phyloP scores from a whole-genome alignment of 2,797 vertebrate species.

The Taenioides sp. region DNA sequence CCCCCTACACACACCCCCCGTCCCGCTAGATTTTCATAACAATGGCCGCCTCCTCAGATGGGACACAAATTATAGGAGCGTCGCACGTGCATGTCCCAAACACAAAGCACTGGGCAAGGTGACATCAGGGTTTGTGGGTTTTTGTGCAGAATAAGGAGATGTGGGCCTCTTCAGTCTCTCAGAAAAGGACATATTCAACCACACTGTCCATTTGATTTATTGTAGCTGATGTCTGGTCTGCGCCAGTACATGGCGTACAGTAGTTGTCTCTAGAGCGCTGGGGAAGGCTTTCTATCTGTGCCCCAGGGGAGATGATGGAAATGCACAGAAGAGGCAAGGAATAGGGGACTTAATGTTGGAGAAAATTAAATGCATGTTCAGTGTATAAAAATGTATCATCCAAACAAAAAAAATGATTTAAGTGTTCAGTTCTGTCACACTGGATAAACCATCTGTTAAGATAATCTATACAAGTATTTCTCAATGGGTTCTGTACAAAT shows the following conservation, averaged over 20 bases:
- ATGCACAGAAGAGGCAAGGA: neutral
- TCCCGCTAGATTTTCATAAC: slow-evolving; percentile 57
- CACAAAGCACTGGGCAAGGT: slow-evolving; percentile 10
- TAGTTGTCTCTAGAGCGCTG: slow-evolving; percentile 16
- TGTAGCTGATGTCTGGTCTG: slow-evolving; percentile 49
- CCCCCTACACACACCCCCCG: slow-evolving; percentile 13
- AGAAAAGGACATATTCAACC: slow-evolving; percentile 15
- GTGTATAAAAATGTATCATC: neutral
- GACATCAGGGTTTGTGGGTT: slow-evolving; percentile 4
- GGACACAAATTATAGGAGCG: slow-evolving; percentile 50
- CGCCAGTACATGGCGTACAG: slow-evolving; percentile 2
- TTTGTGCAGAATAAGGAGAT: slow-evolving; percentile 11
- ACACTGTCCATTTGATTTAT: slow-evolving; percentile 51
- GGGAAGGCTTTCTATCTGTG: slow-evolving; percentile 11
- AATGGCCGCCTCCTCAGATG: slow-evolving; percentile 48
- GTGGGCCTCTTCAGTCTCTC: slow-evolving; percentile 18
- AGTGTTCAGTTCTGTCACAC: neutral
- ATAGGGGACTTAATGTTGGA: neutral
- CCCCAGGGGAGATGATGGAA: slow-evolving; percentile 1
- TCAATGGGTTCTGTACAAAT: too few relatives aligned
- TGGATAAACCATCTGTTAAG: neutral
- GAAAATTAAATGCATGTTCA: slow-evolving; percentile 1
- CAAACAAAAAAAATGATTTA: neutral
- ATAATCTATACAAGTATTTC: neutral
- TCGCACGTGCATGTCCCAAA: slow-evolving; percentile 17